phyloP scores from a whole-genome alignment of 2,113 vertebrate species.

The Diadophis punctatus region DNA sequence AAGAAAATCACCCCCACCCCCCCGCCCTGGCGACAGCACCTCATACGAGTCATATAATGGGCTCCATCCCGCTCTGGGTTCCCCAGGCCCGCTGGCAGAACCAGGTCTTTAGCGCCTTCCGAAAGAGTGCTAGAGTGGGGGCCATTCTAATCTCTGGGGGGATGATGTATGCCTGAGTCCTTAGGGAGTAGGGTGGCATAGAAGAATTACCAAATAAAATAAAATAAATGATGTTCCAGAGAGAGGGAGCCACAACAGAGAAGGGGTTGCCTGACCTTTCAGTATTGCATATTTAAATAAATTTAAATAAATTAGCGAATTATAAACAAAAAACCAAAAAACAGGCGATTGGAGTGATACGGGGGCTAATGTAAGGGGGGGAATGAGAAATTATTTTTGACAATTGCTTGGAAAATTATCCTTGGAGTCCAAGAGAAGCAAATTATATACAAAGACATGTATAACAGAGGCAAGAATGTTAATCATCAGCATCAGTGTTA shows the following conservation, averaged over 20 bases:
- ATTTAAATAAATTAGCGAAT: not conserved
- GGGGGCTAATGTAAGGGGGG: not conserved
- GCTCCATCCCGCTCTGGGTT: too few relatives aligned
- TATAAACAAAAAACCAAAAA: not conserved
- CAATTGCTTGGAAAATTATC: not conserved
- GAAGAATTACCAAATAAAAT: too few relatives aligned
- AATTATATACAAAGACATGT: not conserved
- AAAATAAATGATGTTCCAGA: too few relatives aligned
- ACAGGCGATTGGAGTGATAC: not conserved
- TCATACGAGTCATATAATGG: too few relatives aligned
- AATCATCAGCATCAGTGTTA: not conserved
- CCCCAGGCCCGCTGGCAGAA: too few relatives aligned
- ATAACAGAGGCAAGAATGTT: not conserved
- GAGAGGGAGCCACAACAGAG: not conserved
- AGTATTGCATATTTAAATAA: not conserved
- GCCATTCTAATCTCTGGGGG: too few relatives aligned
- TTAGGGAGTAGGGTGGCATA: too few relatives aligned
- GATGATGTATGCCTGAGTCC: too few relatives aligned
- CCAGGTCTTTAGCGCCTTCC: too few relatives aligned
- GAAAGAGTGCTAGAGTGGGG: too few relatives aligned
- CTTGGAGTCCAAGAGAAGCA: not conserved
- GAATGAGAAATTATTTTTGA: not conserved
- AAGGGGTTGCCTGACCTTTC: not conserved
- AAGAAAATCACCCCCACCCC: too few relatives aligned
- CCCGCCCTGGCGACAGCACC: too few relatives aligned